Percentiles rank a stretch among this genome's conserved stretches.
Conservation (phyloP, 2,113 vertebrate genomes). For the Rhynchomys soricoides region DNA sequence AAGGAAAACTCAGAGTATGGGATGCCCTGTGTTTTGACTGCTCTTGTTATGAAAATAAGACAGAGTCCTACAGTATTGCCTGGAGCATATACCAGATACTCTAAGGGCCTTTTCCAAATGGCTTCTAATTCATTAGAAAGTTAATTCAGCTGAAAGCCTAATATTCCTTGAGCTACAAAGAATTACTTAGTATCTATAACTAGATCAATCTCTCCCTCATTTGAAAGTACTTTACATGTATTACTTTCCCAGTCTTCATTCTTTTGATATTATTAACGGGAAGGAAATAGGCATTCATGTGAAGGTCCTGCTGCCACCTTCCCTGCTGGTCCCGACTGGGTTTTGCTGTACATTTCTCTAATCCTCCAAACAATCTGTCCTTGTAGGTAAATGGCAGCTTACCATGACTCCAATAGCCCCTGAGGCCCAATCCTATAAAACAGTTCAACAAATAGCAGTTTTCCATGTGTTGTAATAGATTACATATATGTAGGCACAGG, state of each 20-base stretch:
- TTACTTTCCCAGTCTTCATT: neutral
- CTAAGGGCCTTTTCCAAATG: constrained; percentile 11
- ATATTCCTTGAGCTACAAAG: constrained; percentile 23
- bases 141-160: constrained; percentile 24
- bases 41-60: constrained; percentile 2
- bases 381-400: neutral
- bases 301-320: neutral
- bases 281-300: neutral
- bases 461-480: neutral
- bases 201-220: constrained; percentile 16
- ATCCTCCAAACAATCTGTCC: neutral
- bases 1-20: neutral
- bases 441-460: neutral
- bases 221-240: constrained; percentile 36
- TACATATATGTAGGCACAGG: neutral
- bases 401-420: neutral
- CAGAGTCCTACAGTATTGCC: neutral
- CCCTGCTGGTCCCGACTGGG: neutral
- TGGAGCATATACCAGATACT: neutral
- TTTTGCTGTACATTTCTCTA: neutral
- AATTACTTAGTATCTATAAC: constrained; percentile 6
- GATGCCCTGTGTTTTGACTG: constrained; percentile 39
- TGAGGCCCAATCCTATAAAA: neutral
- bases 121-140: constrained; percentile 55
- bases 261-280: constrained; percentile 29